These are phyloP conservation scores for Ptychodera flava DNA, from an alignment of 35 echinoderm and acorn worm species.

Conservation along the genomic window DNA sequence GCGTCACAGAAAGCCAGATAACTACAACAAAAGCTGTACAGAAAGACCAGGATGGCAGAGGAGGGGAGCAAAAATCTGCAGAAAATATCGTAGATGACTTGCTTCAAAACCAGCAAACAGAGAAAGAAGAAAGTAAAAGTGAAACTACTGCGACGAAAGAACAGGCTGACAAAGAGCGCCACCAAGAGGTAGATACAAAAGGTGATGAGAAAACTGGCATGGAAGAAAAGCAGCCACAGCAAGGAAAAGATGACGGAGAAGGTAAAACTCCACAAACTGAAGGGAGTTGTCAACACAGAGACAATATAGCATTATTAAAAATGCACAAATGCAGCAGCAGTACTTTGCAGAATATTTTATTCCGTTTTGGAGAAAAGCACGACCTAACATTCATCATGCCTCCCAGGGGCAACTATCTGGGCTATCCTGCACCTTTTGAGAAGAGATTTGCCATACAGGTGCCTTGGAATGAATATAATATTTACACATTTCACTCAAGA, in stretches of 20 bases:
- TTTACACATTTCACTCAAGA: constrained; percentile 74
- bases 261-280: neutral
- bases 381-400: constrained; percentile 80
- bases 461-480: constrained; percentile 76
- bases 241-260: neutral
- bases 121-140: no score
- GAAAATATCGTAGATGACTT: no score
- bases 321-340: constrained; percentile 97
- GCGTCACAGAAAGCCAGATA: no score
- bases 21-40: no score
- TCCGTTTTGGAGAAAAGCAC: constrained; percentile 58
- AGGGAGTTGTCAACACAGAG: constrained; percentile 6
- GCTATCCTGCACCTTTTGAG: constrained; percentile 34
- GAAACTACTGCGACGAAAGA: no score
- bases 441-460: constrained; percentile 42
- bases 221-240: no score
- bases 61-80: no score
- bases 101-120: no score
- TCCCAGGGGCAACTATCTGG: constrained; percentile 69
- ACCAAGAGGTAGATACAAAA: no score
- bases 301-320: constrained; percentile 81
- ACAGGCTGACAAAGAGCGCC: no score
- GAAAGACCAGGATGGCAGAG: no score
- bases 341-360: constrained; percentile 93
- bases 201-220: no score